These are phyloP conservation scores for Drosophila lutescens DNA, from an alignment of 2,888 invertebrate species.

Conservation along the genomic window DNA sequence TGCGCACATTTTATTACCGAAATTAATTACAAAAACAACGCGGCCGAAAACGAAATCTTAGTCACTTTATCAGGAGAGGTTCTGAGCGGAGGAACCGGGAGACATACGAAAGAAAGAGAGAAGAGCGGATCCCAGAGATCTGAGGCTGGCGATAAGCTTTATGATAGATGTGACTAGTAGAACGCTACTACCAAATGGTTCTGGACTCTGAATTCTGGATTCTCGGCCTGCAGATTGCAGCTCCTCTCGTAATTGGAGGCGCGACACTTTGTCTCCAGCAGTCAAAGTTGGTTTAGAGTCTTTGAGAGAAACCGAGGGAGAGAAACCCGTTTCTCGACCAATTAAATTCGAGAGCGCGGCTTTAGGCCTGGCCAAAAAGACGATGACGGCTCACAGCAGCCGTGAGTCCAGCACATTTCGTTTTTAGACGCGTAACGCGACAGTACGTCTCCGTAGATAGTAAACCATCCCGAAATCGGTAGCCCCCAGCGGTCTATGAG, in stretches of 20 bases:
- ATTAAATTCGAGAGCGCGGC: slow-evolving; percentile 62
- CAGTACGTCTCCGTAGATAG: slow-evolving; percentile 51
- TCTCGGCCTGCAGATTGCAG: slow-evolving; percentile 34
- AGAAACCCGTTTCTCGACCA: slow-evolving; percentile 69
- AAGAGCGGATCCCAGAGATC: slow-evolving; percentile 24
- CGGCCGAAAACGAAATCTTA: slow-evolving; percentile 61
- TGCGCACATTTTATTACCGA: slow-evolving; percentile 83
- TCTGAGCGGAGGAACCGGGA: slow-evolving; percentile 5
- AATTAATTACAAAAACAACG: slow-evolving; percentile 82
- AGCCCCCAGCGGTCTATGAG: slow-evolving; percentile 68
- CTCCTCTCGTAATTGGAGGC: slow-evolving; percentile 71
- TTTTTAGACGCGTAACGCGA: slow-evolving; percentile 81
- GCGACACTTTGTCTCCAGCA: slow-evolving; percentile 70
- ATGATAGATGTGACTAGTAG: slow-evolving; percentile 80
- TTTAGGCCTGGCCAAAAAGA: slow-evolving; percentile 55
- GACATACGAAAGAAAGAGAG: slow-evolving; percentile 4
- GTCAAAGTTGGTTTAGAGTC: slow-evolving; percentile 58
- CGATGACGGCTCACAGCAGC: slow-evolving; percentile 63
- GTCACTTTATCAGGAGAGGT: slow-evolving; percentile 53
- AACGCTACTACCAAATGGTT: slow-evolving; percentile 79
- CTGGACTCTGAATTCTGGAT: slow-evolving; percentile 1
- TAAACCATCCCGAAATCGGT: slow-evolving; percentile 10
- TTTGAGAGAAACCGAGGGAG: slow-evolving; percentile 13
- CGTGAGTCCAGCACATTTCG: slow-evolving; percentile 74
- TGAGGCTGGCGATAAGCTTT: slow-evolving; percentile 64